A percentile compares a stretch with the other conserved stretches of the same genome.
These are phyloP conservation scores for Trichechus manatus DNA, from an alignment of 2,113 vertebrate genomes.

Conservation along the genomic window DNA sequence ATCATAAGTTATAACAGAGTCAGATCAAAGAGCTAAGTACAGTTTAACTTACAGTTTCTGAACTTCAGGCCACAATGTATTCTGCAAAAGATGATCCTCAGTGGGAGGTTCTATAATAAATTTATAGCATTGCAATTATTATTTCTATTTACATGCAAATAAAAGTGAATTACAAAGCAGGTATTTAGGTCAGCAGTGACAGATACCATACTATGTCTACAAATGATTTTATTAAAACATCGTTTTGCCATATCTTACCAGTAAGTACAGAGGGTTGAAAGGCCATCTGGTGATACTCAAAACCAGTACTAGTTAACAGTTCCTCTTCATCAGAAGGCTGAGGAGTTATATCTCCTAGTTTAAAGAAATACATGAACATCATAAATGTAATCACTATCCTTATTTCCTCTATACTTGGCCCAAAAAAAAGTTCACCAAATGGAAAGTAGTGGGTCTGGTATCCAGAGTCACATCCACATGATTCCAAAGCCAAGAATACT, in stretches of 20 bases:
- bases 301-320: slow-evolving; percentile 88
- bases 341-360: slow-evolving; percentile 89
- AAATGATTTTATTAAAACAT: not conserved
- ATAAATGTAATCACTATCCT: not conserved
- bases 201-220: not conserved
- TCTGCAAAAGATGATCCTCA: slow-evolving; percentile 98
- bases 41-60: slow-evolving; percentile 96
- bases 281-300: slow-evolving; percentile 93
- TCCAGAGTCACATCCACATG: not conserved
- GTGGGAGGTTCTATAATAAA: slow-evolving; percentile 94
- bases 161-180: not conserved
- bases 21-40: not conserved
- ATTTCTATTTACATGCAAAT: not conserved
- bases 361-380: slow-evolving; percentile 66
- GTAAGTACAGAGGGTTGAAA: slow-evolving; percentile 94
- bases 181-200: not conserved
- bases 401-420: not conserved
- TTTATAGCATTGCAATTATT: not conserved
- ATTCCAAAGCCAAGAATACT: slow-evolving; percentile 27
- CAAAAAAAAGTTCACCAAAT: not conserved
- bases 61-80: slow-evolving; percentile 98
- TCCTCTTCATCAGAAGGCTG: slow-evolving; percentile 86
- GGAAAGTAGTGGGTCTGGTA: not conserved
- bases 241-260: slow-evolving; percentile 88
- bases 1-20: not conserved